phyloP scores from a whole-genome alignment of 2,113 vertebrate species.

The Silurus meridionalis region DNA sequence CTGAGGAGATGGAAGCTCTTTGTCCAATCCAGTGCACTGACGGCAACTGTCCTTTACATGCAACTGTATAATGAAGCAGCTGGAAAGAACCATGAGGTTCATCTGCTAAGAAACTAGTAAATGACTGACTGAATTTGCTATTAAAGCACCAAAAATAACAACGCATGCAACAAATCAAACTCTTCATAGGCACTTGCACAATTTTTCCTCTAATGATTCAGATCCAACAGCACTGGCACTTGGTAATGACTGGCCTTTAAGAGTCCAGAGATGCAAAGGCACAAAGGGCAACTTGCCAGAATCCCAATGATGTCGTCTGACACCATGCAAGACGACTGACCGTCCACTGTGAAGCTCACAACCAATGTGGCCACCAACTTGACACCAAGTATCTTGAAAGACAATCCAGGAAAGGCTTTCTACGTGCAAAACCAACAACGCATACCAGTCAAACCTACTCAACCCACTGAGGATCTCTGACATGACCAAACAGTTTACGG shows the following conservation, averaged over 20 bases:
- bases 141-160: neutral
- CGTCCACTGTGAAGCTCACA: neutral
- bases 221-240: neutral
- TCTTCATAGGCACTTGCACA: neutral
- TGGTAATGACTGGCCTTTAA: neutral
- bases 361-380: neutral
- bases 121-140: neutral
- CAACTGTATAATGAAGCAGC: neutral
- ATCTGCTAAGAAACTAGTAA: neutral
- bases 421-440: neutral
- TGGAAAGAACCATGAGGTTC: neutral
- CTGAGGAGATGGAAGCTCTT: neutral
- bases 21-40: neutral
- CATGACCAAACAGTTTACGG: neutral
- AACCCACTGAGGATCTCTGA: neutral
- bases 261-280: neutral
- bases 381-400: neutral
- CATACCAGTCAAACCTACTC: neutral
- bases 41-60: neutral
- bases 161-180: neutral
- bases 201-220: neutral
- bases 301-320: slow-evolving; percentile 52
- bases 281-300: slow-evolving; percentile 42
- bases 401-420: neutral
- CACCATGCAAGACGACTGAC: neutral